Conservation (phyloP, 2,888 invertebrate species). For the Scrobipalpa atriplicella region DNA sequence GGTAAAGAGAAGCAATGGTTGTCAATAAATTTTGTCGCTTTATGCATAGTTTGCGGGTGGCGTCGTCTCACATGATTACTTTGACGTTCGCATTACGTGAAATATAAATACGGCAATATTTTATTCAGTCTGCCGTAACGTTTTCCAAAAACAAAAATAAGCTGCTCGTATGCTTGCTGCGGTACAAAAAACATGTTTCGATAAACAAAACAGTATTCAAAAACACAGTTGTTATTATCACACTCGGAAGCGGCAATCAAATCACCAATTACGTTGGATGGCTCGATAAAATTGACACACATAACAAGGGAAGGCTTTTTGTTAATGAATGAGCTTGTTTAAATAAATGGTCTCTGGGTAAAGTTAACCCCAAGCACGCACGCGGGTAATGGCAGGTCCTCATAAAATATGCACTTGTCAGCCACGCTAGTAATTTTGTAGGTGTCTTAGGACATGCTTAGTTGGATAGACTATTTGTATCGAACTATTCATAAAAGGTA, state of each 20-base stretch:
- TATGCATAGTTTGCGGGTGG: constrained; percentile 50
- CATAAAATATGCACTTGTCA: constrained; percentile 43
- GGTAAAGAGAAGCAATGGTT: constrained; percentile 64
- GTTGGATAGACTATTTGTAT: neutral
- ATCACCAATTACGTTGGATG: constrained; percentile 46
- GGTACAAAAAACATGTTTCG: neutral
- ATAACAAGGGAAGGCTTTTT: constrained; percentile 60
- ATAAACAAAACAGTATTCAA: constrained; percentile 5
- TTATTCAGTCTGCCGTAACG: constrained; percentile 16
- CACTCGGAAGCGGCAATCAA: constrained; percentile 43
- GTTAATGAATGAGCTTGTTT: constrained; percentile 58
- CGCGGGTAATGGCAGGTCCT: constrained; percentile 40
- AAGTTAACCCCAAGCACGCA: constrained; percentile 44
- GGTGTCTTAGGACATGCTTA: constrained; percentile 21
- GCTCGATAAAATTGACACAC: constrained; percentile 36
- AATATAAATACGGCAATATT: constrained; percentile 31
- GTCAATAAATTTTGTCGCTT: constrained; percentile 58
- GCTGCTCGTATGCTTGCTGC: neutral
- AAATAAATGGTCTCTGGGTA: constrained; percentile 47
- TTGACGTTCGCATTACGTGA: constrained; percentile 36
- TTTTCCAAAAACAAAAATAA: constrained; percentile 7
- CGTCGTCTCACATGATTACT: constrained; percentile 45
- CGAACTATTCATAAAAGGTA: neutral
- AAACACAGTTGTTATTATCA: constrained; percentile 30
- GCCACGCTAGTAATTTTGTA: constrained; percentile 29